Evolutionary conservation across 2,888 invertebrate species (phyloP).

Genomic region (Heliconius aoede): DNA sequence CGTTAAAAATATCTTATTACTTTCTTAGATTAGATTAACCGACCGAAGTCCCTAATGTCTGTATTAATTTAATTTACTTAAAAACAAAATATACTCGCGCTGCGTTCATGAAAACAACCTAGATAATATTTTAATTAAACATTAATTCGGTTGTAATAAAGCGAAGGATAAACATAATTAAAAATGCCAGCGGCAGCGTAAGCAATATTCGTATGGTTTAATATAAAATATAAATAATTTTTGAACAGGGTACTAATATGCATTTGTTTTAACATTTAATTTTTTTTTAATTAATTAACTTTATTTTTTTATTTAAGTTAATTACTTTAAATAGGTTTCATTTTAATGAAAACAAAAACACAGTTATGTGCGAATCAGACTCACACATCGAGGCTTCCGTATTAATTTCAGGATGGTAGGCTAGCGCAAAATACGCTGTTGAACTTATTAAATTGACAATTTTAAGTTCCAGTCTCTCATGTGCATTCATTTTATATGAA

Average conservation of each 20-base stretch:
- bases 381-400: too few species aligned
- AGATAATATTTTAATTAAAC: constrained; percentile 58
- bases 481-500: too few species aligned
- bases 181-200: constrained; percentile 56
- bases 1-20: constrained; percentile 10
- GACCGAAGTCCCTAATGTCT: constrained; percentile 18
- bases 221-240: constrained; percentile 46
- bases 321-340: too few species aligned
- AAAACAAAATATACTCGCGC: constrained; percentile 36
- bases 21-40: constrained; percentile 18
- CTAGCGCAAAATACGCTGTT: too few species aligned
- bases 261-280: background rate
- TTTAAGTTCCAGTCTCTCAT: too few species aligned
- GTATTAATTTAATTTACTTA: constrained; percentile 40
- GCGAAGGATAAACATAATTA: constrained; percentile 63
- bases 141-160: constrained; percentile 58
- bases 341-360: too few species aligned
- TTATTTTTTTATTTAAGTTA: too few species aligned
- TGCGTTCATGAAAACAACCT: constrained; percentile 40
- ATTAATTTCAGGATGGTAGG: too few species aligned
- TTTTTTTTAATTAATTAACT: too few species aligned
- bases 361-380: too few species aligned
- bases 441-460: too few species aligned
- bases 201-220: constrained; percentile 47
- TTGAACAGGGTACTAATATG: constrained; percentile 24